A percentile compares a stretch with the other conserved stretches of the same genome.
Evolutionary conservation across 2,888 invertebrate species (phyloP).

Genomic region (Drosophila macrospina): DNA sequence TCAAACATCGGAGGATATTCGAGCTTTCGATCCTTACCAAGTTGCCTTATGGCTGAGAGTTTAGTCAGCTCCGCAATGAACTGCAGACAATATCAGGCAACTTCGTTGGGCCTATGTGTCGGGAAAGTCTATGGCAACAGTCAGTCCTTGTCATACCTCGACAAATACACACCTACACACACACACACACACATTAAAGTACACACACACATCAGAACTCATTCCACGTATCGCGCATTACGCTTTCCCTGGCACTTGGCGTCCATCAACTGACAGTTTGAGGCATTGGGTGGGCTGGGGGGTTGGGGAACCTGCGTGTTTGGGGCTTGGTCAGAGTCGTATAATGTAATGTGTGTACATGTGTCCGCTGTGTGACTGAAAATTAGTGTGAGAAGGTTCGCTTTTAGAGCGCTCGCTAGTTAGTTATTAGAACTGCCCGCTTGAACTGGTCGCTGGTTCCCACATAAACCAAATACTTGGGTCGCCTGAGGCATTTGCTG

Average conservation of each 20-base stretch:
- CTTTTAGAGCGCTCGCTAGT: constrained; percentile 46
- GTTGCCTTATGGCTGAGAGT: no score
- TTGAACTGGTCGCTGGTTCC: constrained; percentile 55
- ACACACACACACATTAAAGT: neutral
- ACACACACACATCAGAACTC: constrained; percentile 68
- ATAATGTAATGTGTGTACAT: constrained; percentile 26
- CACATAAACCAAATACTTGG: constrained; percentile 54
- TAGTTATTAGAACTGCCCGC: constrained; percentile 62
- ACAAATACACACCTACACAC: constrained; percentile 4
- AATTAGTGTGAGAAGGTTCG: constrained; percentile 16
- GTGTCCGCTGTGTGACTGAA: constrained; percentile 6
- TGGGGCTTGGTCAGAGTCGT: constrained; percentile 57
- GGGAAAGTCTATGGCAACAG: constrained; percentile 41
- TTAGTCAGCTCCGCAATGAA: no score
- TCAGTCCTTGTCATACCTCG: constrained; percentile 17
- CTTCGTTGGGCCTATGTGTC: neutral
- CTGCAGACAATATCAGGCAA: neutral
- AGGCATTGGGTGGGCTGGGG: constrained; percentile 26
- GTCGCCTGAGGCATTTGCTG: constrained; percentile 8
- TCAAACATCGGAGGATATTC: no score
- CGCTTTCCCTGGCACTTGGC: constrained; percentile 75
- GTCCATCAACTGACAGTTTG: constrained; percentile 70
- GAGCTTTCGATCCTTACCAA: no score
- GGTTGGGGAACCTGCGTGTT: constrained; percentile 37
- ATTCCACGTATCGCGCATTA: constrained; percentile 79